Conservation (phyloP, 2,797 vertebrate genomes). For the Champsocephalus esox region DNA sequence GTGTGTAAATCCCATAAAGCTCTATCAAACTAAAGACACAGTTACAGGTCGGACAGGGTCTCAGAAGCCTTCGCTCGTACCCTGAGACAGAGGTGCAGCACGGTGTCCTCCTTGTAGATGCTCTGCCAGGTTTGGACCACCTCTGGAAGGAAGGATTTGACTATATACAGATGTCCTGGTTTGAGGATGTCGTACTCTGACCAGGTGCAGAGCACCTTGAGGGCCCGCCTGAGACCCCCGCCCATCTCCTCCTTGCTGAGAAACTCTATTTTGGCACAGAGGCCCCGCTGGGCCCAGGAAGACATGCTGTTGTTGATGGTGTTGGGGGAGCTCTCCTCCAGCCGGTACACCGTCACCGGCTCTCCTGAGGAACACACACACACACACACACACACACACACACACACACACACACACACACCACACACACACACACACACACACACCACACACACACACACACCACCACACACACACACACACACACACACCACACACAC, state of each 20-base stretch:
- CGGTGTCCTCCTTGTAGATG: slow-evolving; percentile 97
- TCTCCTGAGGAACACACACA: slow-evolving; percentile 85
- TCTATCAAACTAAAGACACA: not conserved
- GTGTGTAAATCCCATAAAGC: not conserved
- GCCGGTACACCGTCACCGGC: slow-evolving; percentile 96
- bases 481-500: not conserved
- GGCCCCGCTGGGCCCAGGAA: slow-evolving; percentile 96
- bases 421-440: too few relatives aligned
- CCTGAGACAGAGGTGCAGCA: slow-evolving; percentile 98
- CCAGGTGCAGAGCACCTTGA: slow-evolving; percentile 98
- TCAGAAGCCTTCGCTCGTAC: slow-evolving; percentile 74
- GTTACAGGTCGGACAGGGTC: not conserved
- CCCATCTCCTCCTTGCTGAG: slow-evolving; percentile 99
- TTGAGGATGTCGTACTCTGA: slow-evolving; percentile 97
- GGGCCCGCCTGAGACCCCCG: slow-evolving; percentile 93
- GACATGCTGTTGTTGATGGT: slow-evolving; percentile 99
- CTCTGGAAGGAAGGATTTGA: slow-evolving; percentile 98
- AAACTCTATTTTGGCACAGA: slow-evolving; percentile 98
- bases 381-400: slow-evolving; percentile 1
- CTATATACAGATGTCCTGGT: slow-evolving; percentile 96
- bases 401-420: too few relatives aligned
- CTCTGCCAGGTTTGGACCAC: slow-evolving; percentile 97
- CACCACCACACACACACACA: not conserved
- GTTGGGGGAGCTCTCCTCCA: slow-evolving; percentile 97
- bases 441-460: not conserved